Base-by-base conservation (phyloP, 2,113 vertebrate genomes). In the Apteryx owenii region DNA sequence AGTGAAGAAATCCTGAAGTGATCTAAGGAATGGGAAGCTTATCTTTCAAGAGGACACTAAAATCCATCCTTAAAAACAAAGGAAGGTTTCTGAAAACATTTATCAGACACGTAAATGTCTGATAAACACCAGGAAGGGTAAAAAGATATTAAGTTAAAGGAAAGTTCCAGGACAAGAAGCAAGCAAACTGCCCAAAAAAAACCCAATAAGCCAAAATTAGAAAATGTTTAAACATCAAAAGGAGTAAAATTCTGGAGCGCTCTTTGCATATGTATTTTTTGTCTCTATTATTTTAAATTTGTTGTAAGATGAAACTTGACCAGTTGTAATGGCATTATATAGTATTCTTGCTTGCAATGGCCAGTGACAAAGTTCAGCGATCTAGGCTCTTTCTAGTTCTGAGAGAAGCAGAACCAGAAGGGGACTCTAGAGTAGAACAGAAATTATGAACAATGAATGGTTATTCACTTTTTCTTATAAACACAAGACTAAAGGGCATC, bases 81-180 rank as follows among this genome's bases (percentile, higher is more conserved):
- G n/a, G 68, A 89, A 66, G 4, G 36, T 53, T 92, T 81, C 77
- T 75, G 60, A 87, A 87, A 84, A 78, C 36, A 54, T 65, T 9
- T 42, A 44, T 29, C 38, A 22, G 17, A 9, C 7, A 94, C 0
- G 0, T 28, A 36, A 72, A 3, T 68, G 19, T 46, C 31, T 10
- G 44, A 13, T 48, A 48, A 48, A 33, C 23, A 44, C 46, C 8
- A 48, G 15, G 42, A 69, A 33, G 44, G 40, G 31, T 33, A 48
- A 69, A 69, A 69, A 69, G 20, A 29, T 69, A 46, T 33, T 33
- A 29, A 48, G 9, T 42, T 33, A 33, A 48, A 48, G 42, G 65
- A 44, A 44, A 68, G 26, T 68, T 68, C 42, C 40, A 68, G 29
- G 46, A 33, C 20, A 33, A 33, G 44, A 69, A 69, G 17, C 20